Base-by-base conservation (phyloP, 2,113 vertebrate species). In the Callipepla californica region DNA sequence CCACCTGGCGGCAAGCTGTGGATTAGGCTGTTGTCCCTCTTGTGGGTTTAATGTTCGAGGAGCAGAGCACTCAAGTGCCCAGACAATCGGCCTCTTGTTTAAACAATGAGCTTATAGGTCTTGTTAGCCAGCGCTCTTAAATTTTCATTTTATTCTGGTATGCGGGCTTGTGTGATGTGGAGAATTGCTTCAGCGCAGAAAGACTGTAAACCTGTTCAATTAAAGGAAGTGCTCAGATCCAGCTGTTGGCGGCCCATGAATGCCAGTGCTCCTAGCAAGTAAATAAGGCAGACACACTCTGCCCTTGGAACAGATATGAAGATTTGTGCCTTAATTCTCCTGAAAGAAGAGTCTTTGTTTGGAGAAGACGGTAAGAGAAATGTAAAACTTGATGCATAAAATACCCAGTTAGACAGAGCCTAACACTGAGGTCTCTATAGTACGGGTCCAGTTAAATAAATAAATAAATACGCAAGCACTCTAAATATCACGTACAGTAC, bases 1-100 rank as follows among this genome's bases (percentile, higher is more conserved):
- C 96, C 97, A 98, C 98, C 98, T 98, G 98, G 97, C 94, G 51
- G 97, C 95, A 96, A 96, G 96, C 96, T 96, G 90, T 85, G 96
- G 96, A 97, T 97, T 96, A 97, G 89, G 79, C 93, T 95, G 78
- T 75, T 84, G 81, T 95, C 85, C 87, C 81, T 94, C 17, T 36
- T 94, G 97, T 91, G 96, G 95, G 95, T 96, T 96, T 97, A 96
- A 96, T 94, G 90, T 77, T 96, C 94, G 97, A 97, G 93, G 96
- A 98, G 97, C 69, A 76, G 90, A 87, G 96, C 94, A 80, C 93
- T 96, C 22, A 53, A 91, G 85, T 61, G 85, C 95, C 87, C 90
- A 96, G 94, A 98, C 98, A 98, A 98, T 97, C 82, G 84, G 95
- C 90, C 97, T 95, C 96, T 96, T 97, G 96, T 96, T 97, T 90